These are phyloP conservation scores for Corticium candelabrum DNA, from an alignment of 37 sponge, comb jelly and placozoan genomes.

Conservation along the genomic window DNA sequence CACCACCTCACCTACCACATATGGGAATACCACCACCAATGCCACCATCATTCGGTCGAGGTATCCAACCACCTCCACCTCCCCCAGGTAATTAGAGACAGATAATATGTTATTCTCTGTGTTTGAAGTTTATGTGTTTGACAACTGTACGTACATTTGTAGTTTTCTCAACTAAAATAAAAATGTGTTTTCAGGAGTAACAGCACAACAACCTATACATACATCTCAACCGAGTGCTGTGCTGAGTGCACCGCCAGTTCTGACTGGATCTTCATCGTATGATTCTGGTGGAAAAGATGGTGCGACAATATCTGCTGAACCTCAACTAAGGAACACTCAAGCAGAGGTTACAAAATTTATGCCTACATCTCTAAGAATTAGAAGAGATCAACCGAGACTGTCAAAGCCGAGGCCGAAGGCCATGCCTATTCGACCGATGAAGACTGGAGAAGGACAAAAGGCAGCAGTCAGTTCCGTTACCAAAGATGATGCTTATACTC, in stretches of 20 bases:
- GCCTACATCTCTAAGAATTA: slow-evolving; percentile 71
- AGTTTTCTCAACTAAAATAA: too few relatives aligned
- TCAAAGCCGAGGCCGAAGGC: slow-evolving; percentile 9
- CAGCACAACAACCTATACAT: too few relatives aligned
- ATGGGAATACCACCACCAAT: neutral
- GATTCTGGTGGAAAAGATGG: too few relatives aligned
- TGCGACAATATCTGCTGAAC: slow-evolving; percentile 74
- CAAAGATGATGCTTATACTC: slow-evolving; percentile 81
- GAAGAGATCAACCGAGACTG: slow-evolving; percentile 67
- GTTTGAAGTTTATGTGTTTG: too few relatives aligned
- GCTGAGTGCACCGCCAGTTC: too few relatives aligned
- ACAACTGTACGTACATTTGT: too few relatives aligned
- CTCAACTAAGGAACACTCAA: slow-evolving; percentile 70
- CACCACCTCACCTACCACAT: slow-evolving; percentile 7
- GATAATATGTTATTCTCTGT: too few relatives aligned
- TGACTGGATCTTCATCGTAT: too few relatives aligned
- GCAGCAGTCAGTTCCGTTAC: neutral
- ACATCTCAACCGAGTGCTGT: too few relatives aligned
- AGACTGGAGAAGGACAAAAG: neutral
- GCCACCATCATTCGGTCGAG: slow-evolving; percentile 13
- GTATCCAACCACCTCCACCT: slow-evolving; percentile 9
- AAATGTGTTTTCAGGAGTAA: too few relatives aligned
- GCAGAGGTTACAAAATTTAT: slow-evolving; percentile 94
- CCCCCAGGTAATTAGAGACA: neutral
- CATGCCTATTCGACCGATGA: slow-evolving; percentile 14